phyloP scores from a whole-genome alignment of 2,113 vertebrate species.

The Siniperca chuatsi region DNA sequence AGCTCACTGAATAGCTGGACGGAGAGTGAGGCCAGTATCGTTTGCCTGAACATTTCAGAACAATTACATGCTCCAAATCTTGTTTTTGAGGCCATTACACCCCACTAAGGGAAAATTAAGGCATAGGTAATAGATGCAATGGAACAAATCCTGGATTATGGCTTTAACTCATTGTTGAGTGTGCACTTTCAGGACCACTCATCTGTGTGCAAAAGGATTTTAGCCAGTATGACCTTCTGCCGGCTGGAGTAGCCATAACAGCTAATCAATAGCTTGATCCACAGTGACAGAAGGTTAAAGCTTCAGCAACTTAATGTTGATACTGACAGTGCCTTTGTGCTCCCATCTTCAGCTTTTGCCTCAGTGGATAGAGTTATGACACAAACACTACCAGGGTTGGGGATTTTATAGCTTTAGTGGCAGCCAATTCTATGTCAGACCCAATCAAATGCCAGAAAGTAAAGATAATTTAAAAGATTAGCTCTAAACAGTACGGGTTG shows the following conservation, averaged over 20 bases:
- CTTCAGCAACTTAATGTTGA: conserved; percentile 64
- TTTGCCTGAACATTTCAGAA: conserved; percentile 12
- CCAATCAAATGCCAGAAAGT: neutral
- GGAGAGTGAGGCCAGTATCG: neutral
- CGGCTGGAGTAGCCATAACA: conserved; percentile 65
- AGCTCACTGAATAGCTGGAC: neutral
- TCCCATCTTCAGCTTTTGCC: conserved; percentile 36
- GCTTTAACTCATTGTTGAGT: conserved; percentile 57
- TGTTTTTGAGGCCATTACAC: conserved; percentile 15
- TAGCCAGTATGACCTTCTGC: conserved; percentile 63
- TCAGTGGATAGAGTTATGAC: conserved; percentile 44
- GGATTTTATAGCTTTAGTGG: conserved; percentile 42
- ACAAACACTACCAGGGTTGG: conserved; percentile 25
- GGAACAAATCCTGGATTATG: conserved; percentile 14
- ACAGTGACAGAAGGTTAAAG: conserved; percentile 59
- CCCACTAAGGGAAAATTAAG: neutral
- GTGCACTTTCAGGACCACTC: conserved; percentile 46
- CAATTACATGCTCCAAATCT: conserved; percentile 8
- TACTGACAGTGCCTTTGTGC: conserved; percentile 63
- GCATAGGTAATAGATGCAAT: conserved; percentile 3
- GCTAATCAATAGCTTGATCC: conserved; percentile 75
- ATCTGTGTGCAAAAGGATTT: conserved; percentile 59
- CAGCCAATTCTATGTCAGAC: conserved; percentile 2
- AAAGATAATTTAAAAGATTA: conserved; percentile 21
- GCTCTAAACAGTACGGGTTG: neutral